Base-by-base conservation (phyloP, 2,113 vertebrate genomes). In the Melospiza georgiana region DNA sequence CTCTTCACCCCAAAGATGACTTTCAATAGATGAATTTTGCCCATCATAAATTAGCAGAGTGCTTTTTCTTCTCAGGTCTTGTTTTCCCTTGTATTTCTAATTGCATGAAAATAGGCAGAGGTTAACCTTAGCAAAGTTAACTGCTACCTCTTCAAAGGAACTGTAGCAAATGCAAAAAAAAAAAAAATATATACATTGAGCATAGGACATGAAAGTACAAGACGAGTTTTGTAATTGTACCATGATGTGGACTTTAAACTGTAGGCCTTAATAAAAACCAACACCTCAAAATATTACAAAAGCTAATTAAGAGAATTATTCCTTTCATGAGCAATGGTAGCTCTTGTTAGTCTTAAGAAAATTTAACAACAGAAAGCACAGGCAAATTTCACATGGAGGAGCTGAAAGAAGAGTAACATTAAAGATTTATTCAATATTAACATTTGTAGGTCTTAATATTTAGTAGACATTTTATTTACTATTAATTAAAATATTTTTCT, bases 151-250 rank as follows among this genome's bases (percentile, higher is more conserved):
- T 58, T 67, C 13, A 52, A 33, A 77, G 9, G 18, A 13, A 57
- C 30, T 15, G 15, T 15, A 72, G 31, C 9, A 67, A 11, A 15
- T 24, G 15, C 5, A 33, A 39, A 28, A 57, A 61, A 48, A 55
- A 57, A 55, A 57, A 61, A 48, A 49, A 44, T 12, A 2, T 18
- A 44, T 13, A 12, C 0, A 0, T 6, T 61, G 5, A 46, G 4
- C 8, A 39, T 5, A 62, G 43, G 39, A n/a, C 5, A 35, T 5
- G 14, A 77, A 72, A 62, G 5, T 22, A 33, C 9, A 43, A 67
- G 23, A 52, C 20, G 15, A 3, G 11, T 46, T 69, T 54, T 44
- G 5, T 48, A 81, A 15, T 12, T 37, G 15, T 65, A 24, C 19
- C 16, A 18, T 19, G 23, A 30, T 49, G 17, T 6, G 11, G 31